phyloP scores from a whole-genome alignment of 2,888 invertebrate species.

The Malacosoma neustria region DNA sequence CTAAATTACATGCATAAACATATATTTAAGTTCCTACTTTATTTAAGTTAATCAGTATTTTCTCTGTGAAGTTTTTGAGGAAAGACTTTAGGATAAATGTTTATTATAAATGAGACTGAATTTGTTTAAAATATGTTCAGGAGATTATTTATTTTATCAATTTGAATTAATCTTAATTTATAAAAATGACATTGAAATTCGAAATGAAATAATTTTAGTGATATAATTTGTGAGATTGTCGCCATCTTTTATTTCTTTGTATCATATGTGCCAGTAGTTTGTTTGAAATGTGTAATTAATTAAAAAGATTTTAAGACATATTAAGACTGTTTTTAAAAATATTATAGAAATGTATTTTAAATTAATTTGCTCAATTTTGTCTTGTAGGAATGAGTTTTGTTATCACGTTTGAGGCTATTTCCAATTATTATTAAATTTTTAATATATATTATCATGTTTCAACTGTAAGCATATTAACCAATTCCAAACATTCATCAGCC shows the following conservation, averaged over 20 bases:
- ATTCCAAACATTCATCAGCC: constrained; percentile 22
- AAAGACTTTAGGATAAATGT: constrained; percentile 44
- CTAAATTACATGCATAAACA: neutral
- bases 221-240: constrained; percentile 10
- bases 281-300: constrained; percentile 12
- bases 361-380: constrained; percentile 35
- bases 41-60: constrained; percentile 27
- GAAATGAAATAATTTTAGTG: neutral
- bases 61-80: constrained; percentile 49
- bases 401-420: too few species aligned
- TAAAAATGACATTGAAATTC: constrained; percentile 3
- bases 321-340: constrained; percentile 49
- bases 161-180: constrained; percentile 22
- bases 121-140: constrained; percentile 57
- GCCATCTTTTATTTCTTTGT: constrained; percentile 15
- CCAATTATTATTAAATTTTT: too few species aligned
- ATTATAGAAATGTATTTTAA: constrained; percentile 20
- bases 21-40: constrained; percentile 23
- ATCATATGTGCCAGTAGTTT: constrained; percentile 8
- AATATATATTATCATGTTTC: too few species aligned
- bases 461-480: too few species aligned
- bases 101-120: constrained; percentile 71
- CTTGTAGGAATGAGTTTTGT: too few species aligned
- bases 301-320: constrained; percentile 43
- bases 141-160: constrained; percentile 60